Base-by-base conservation (phyloP, 2,888 invertebrate genomes). In the Tortricodes alternella region DNA sequence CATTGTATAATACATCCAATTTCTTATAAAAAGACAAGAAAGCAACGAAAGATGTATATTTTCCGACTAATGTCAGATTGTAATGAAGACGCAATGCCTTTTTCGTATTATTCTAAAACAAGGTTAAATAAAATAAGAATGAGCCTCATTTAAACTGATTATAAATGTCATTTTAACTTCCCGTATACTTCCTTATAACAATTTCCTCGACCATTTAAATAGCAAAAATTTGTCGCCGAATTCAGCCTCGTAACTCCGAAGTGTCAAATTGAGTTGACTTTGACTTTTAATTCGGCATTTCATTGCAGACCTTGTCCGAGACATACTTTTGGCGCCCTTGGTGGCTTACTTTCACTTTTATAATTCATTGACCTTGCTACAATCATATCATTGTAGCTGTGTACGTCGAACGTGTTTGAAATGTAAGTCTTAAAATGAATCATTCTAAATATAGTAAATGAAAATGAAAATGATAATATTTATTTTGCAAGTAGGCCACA, bases 221-320 rank as follows among this genome's bases (percentile, higher is more conserved):
- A 37, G 11, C 13, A 13, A 24, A 48, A 13, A 48, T 49, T 38
- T 49, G 37, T 38, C 49, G 27, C 49, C 38, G 18, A 27, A 24
- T 49, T 18, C 18, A 18, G 15, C 11, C 27, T 16, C 16, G 18
- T 29, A 27, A 49, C 38, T 49, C 11, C 19, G 24, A 27, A 38
- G 34, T 34, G 27, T 27, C 6, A 27, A 49, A 49, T 37, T 49
- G 18, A 38, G 27, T 16, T 11, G 21, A 5, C 24, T 35, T 9
- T 18, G 34, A 7, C 38, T 13, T 43, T 51, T 46, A 37, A 37
- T 37, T 35, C 21, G 41, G 8, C 9, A 41, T 41, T 41, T 41
- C 9, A 9, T 9, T 18, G n/a, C 43, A 15, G 9, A 29, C 44
- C 37, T 37, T 29, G 44, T 16, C 24, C 35, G 32, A 18, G 48